phyloP scores from a whole-genome alignment of 2,888 invertebrate genomes.

The Allolobophora icterica region DNA sequence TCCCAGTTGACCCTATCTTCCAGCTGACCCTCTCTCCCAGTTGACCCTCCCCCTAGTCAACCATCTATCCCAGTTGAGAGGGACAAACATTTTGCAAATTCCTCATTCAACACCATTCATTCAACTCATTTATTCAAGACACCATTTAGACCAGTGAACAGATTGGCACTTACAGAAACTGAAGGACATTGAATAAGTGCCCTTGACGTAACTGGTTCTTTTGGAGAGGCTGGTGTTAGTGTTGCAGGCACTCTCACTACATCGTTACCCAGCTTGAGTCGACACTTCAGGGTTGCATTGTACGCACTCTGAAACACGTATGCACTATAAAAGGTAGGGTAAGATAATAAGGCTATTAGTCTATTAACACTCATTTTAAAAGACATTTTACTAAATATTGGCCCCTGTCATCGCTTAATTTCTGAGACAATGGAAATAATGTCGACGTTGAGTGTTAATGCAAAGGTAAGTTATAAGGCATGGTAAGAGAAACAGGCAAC shows the following conservation, averaged over 20 bases:
- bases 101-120: no score
- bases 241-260: not conserved
- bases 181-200: not conserved
- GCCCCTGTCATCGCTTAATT: not conserved
- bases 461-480: no score
- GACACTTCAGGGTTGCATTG: not conserved
- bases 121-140: not conserved
- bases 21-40: no score
- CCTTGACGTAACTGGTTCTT: not conserved
- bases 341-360: not conserved
- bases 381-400: not conserved
- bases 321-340: not conserved
- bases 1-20: no score
- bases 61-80: no score
- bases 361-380: not conserved
- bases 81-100: no score
- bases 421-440: not conserved
- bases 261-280: not conserved
- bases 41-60: no score
- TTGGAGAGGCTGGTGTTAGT: not conserved
- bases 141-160: not conserved
- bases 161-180: constrained; percentile 4
- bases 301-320: not conserved
- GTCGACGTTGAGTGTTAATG: not conserved
- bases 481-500: not conserved